These are phyloP conservation scores for Papilio protenor DNA, from an alignment of 2,888 invertebrate genomes.

Conservation along the genomic window DNA sequence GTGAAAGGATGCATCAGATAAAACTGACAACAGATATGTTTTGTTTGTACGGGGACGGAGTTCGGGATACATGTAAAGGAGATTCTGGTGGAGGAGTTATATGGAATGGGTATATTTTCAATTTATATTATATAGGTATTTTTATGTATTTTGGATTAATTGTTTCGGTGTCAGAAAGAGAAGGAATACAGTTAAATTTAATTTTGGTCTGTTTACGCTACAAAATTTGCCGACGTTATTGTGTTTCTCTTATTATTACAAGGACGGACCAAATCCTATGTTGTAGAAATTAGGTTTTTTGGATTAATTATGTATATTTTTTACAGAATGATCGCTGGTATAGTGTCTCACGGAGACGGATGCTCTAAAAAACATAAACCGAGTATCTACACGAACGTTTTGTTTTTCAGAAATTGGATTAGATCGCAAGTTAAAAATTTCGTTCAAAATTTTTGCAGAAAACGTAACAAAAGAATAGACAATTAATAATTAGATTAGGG, in stretches of 20 bases:
- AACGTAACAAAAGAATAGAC: neutral
- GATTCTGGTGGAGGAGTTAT: slow-evolving; percentile 73
- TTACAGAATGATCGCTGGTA: slow-evolving; percentile 66
- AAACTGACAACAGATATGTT: slow-evolving; percentile 67
- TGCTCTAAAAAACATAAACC: slow-evolving; percentile 68
- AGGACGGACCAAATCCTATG: neutral
- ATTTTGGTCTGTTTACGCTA: neutral
- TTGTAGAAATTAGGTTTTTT: neutral
- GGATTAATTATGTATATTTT: neutral
- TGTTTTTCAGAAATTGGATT: slow-evolving; percentile 67
- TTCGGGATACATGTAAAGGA: slow-evolving; percentile 67
- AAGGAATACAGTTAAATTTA: neutral
- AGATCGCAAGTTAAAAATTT: slow-evolving; percentile 52
- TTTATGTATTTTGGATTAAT: neutral
- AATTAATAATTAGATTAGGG: neutral
- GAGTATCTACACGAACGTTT: slow-evolving; percentile 69
- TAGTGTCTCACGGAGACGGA: slow-evolving; percentile 74
- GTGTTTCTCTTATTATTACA: neutral
- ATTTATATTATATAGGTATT: too few relatives aligned
- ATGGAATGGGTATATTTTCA: slow-evolving; percentile 63
- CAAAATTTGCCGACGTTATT: too few relatives aligned
- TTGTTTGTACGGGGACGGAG: slow-evolving; percentile 70
- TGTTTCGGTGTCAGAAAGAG: neutral
- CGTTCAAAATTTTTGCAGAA: slow-evolving; percentile 50
- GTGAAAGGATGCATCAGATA: slow-evolving; percentile 56